These are phyloP conservation scores for Catharus bicknelli DNA, from an alignment of 2,113 vertebrate species.

Conservation along the genomic window DNA sequence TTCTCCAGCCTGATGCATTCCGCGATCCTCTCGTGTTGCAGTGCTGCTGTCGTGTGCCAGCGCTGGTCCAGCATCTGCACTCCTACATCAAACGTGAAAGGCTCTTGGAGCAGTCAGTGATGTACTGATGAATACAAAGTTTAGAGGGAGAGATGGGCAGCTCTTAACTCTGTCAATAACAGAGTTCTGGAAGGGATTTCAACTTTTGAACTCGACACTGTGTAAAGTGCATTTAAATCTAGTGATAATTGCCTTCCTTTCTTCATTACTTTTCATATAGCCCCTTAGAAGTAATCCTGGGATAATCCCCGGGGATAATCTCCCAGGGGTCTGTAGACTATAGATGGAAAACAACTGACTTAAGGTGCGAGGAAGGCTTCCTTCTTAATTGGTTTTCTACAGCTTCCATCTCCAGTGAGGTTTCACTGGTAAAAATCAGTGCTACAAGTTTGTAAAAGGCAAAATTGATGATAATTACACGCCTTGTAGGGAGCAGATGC, in stretches of 20 bases:
- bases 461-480: background rate
- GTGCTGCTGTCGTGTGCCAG: background rate
- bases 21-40: too few species aligned
- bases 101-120: background rate
- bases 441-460: too few species aligned
- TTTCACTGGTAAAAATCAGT: background rate
- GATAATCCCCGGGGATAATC: slow-evolving; percentile 30
- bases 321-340: background rate
- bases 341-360: background rate
- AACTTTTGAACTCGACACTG: background rate
- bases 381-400: slow-evolving; percentile 12
- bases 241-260: background rate
- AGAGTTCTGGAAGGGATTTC: background rate
- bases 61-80: background rate
- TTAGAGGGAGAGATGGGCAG: background rate
- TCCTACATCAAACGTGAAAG: accelerated
- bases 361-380: background rate
- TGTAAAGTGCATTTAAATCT: background rate
- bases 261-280: background rate
- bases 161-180: background rate
- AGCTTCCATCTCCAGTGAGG: background rate
- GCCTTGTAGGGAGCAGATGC: accelerated
- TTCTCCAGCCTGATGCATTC: background rate
- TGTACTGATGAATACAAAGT: background rate
- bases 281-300: slow-evolving; percentile 6